Conservation (phyloP, 2,888 invertebrate genomes). For the Thelaira solivaga region DNA sequence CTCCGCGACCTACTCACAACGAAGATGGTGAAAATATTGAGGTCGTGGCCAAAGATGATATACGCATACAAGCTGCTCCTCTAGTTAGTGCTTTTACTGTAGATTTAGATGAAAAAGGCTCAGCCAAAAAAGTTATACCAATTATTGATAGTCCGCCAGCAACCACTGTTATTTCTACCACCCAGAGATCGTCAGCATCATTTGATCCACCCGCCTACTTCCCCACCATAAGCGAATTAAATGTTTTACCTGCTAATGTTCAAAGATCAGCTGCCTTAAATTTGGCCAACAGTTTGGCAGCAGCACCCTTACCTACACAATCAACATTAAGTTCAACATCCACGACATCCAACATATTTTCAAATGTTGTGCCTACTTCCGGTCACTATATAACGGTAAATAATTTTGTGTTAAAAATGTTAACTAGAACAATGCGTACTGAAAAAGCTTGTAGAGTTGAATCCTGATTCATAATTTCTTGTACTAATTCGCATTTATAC, state of each 20-base stretch:
- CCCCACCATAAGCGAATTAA: conserved; percentile 73
- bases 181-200: conserved; percentile 11
- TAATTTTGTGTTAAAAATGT: not conserved
- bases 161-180: not conserved
- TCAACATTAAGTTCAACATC: conserved; percentile 53
- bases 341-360: conserved; percentile 58
- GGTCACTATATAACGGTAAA: conserved; percentile 61
- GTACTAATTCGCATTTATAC: too few species aligned
- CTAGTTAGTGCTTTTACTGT: conserved; percentile 91
- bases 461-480: too few species aligned
- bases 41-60: conserved; percentile 83
- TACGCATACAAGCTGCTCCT: conserved; percentile 89
- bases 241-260: conserved; percentile 69
- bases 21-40: conserved; percentile 83
- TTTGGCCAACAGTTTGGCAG: conserved; percentile 37
- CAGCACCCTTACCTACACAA: conserved; percentile 67
- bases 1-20: conserved; percentile 83
- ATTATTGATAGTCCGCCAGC: conserved; percentile 78
- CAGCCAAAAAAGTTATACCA: conserved; percentile 88
- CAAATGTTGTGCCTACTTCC: conserved; percentile 43
- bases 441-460: too few species aligned
- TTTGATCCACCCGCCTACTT: conserved; percentile 65
- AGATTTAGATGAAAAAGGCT: conserved; percentile 87
- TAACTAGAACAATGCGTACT: too few species aligned
- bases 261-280: conserved; percentile 55